phyloP scores from a whole-genome alignment of 2,113 vertebrate species.

The Neomonachus schauinslandi region DNA sequence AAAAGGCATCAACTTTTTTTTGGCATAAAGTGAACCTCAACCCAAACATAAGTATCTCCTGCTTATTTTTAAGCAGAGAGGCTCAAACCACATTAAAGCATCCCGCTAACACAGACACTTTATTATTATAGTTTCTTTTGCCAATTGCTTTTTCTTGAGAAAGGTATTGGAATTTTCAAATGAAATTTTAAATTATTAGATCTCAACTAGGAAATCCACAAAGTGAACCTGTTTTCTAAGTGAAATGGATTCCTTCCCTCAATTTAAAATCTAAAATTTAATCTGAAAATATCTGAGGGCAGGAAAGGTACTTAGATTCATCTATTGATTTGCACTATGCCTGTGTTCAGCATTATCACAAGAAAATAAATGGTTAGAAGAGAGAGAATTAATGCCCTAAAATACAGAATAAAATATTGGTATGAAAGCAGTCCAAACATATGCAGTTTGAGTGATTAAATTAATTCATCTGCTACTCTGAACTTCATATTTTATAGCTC shows the following conservation, averaged over 20 bases:
- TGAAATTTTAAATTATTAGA: neutral
- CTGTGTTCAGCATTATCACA: neutral
- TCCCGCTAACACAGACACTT: neutral
- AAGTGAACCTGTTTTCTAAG: neutral
- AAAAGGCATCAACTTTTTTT: neutral
- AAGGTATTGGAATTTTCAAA: slow-evolving; percentile 1
- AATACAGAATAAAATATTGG: slow-evolving; percentile 20
- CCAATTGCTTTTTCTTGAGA: neutral
- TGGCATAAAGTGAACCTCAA: neutral
- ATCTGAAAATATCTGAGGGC: neutral
- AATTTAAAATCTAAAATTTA: slow-evolving; percentile 49
- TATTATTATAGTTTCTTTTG: neutral
- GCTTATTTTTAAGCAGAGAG: slow-evolving; percentile 17
- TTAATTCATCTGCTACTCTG: slow-evolving; percentile 1
- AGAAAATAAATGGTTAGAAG: neutral
- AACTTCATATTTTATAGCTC: slow-evolving; percentile 61
- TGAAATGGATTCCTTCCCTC: neutral
- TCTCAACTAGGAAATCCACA: neutral
- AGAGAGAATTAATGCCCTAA: neutral
- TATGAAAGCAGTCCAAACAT: neutral
- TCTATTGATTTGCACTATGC: neutral
- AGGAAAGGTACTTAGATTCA: neutral
- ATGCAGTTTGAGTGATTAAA: slow-evolving; percentile 41
- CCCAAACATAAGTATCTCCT: neutral
- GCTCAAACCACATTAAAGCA: neutral